phyloP scores from a whole-genome alignment of 2,888 invertebrate species.

The Panzeria rudis region DNA sequence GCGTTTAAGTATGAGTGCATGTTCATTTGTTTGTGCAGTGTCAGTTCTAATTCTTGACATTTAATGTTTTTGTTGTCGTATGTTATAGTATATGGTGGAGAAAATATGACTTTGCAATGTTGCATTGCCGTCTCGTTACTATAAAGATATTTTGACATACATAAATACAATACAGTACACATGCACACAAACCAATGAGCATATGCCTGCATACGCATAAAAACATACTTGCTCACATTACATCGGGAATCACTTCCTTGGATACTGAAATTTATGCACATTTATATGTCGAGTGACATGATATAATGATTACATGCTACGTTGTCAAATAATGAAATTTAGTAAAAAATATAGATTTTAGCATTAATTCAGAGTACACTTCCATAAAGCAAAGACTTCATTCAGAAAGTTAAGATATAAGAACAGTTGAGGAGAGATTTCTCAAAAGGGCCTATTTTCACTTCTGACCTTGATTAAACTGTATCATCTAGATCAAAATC shows the following conservation, averaged over 20 bases:
- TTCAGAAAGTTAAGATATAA: too few species aligned
- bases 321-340: neutral
- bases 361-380: too few species aligned
- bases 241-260: conserved; percentile 7
- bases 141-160: conserved; percentile 47
- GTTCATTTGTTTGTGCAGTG: conserved; percentile 46
- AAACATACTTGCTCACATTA: neutral
- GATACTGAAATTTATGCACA: conserved; percentile 30
- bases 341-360: too few species aligned
- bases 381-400: too few species aligned
- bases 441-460: too few species aligned
- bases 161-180: conserved; percentile 5
- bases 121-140: conserved; percentile 45
- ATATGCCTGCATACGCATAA: neutral
- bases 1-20: conserved; percentile 22
- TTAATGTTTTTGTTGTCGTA: conserved; percentile 49
- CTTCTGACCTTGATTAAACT: too few species aligned
- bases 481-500: too few species aligned
- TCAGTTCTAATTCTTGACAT: conserved; percentile 57
- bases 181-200: neutral
- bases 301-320: conserved; percentile 32
- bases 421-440: too few species aligned
- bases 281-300: conserved; percentile 42
- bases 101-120: conserved; percentile 59
- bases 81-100: neutral